Conservation (phyloP, 2,888 invertebrate species). For the Drosophila paramelanica region DNA sequence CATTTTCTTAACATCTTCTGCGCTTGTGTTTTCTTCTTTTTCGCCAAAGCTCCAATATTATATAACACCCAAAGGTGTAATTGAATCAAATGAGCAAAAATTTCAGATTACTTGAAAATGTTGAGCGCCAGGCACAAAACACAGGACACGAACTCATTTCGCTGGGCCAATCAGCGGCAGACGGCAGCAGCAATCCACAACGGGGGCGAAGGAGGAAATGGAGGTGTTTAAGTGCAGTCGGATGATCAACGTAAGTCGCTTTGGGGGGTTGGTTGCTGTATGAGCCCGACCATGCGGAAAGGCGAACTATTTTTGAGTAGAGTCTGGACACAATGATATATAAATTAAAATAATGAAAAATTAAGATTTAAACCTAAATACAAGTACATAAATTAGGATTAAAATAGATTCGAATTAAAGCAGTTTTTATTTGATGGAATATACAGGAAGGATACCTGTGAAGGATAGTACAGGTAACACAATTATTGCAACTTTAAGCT, state of each 20-base stretch:
- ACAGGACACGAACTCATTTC: conserved; percentile 61
- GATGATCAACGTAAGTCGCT: conserved; percentile 11
- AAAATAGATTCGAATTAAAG: no score
- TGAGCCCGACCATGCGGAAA: background rate
- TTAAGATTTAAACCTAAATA: no score
- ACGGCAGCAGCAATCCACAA: conserved; percentile 10
- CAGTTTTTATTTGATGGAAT: no score
- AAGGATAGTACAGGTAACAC: background rate
- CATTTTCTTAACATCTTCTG: conserved; percentile 48
- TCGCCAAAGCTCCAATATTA: conserved; percentile 61
- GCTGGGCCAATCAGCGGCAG: conserved; percentile 56
- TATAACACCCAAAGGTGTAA: conserved; percentile 84
- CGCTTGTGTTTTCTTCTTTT: conserved; percentile 13
- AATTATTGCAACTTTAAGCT: conserved; percentile 21
- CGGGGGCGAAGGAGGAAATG: conserved; percentile 3
- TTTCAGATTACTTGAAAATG: conserved; percentile 75
- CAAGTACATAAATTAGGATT: no score
- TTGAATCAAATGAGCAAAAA: conserved; percentile 83
- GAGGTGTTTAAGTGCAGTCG: conserved; percentile 48
- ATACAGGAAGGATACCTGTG: no score
- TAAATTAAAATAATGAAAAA: background rate
- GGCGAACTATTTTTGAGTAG: background rate
- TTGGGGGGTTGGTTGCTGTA: conserved; percentile 13
- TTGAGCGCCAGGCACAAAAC: conserved; percentile 24
- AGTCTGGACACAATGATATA: background rate